Evolutionary conservation across 2,113 vertebrate genomes (phyloP), one percentile per base, ranked within the genome.

Genomic region (Aldabrachelys gigantea): DNA sequence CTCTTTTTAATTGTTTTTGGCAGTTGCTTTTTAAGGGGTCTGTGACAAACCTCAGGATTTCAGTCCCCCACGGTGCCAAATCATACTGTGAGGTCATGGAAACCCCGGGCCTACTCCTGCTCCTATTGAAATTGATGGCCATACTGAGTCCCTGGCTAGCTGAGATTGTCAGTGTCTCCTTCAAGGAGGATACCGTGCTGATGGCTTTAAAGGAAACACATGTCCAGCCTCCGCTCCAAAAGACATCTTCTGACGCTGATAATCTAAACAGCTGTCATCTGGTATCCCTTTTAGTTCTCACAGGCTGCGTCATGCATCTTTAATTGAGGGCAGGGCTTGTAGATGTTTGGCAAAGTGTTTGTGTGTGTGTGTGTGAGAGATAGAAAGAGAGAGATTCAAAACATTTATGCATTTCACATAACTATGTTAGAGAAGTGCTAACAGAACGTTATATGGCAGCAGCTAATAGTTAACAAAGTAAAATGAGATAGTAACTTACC

Each of bases 1-100:
- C 44, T 92, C 1, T 79, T 85, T 92, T 92, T 44, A 1, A 92
- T 82, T 97, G 56, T 87, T 94, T 88, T 95, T 93, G 96, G 93
- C 89, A 49, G 94, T 93, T 85, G 82, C 50, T 25, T 79, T 57
- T 82, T 88, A 88, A 44, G 89, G 65, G 88, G 85, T 89, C 87
- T 80, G 25, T 10, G 79, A 54, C 19, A 89, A 25, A 75, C 85
- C 53, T 57, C 80, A 79, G 95, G 93, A 90, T 81, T 92, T 96
- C 65, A 91, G 0, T 93, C 91, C 75, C 87, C 87, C 0, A 0
- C 41, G 79, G 83, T 24, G 76, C 53, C 56, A 52, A 65, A 72
- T 25, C n/a, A 9, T 38, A 10, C 35, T 87, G 25, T 59, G 75
- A 2, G 2, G 5, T 91, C 93, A 90, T 5, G 79, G 79, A 87